These are phyloP conservation scores for Cerastis rubricosa DNA, from an alignment of 2,888 invertebrate genomes.

Conservation along the genomic window DNA sequence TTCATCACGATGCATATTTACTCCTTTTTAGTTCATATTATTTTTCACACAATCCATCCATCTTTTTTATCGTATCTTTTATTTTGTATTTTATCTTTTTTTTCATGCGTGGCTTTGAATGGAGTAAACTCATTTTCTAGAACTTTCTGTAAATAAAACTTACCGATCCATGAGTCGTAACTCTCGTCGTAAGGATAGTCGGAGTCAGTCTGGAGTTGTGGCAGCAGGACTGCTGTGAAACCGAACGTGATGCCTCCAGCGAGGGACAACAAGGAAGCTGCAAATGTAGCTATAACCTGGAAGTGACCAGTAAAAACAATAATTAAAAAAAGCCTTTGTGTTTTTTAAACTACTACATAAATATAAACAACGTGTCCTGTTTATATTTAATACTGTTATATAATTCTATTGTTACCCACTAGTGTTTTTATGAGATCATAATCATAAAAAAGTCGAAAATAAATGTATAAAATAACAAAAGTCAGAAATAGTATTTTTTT, in stretches of 20 bases:
- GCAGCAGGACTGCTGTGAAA: conserved; percentile 74
- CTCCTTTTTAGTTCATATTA: too few relatives aligned
- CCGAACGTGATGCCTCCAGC: conserved; percentile 75
- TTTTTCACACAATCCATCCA: too few relatives aligned
- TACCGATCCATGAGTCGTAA: conserved; percentile 79
- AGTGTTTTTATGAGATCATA: not conserved
- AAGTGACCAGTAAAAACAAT: conserved; percentile 31
- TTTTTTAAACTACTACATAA: too few relatives aligned
- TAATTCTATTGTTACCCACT: not conserved
- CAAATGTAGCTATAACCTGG: conserved; percentile 72
- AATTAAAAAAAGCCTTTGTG: not conserved
- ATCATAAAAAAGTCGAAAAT: not conserved
- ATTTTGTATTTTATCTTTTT: too few relatives aligned
- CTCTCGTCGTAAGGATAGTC: conserved; percentile 69
- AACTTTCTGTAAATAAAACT: conserved; percentile 28
- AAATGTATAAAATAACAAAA: not conserved
- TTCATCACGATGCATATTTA: too few relatives aligned
- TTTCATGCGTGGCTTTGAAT: not conserved
- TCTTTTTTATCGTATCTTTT: too few relatives aligned
- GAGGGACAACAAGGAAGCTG: conserved; percentile 71
- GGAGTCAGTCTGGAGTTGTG: conserved; percentile 71
- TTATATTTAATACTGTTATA: not conserved
- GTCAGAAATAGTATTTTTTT: not conserved
- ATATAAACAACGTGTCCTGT: not conserved
- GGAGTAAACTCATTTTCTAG: not conserved